Evolutionary conservation across 2,797 vertebrate species (phyloP), one percentile per base, ranked within the genome.

Genomic region (Brachyrhaphis roseni): DNA sequence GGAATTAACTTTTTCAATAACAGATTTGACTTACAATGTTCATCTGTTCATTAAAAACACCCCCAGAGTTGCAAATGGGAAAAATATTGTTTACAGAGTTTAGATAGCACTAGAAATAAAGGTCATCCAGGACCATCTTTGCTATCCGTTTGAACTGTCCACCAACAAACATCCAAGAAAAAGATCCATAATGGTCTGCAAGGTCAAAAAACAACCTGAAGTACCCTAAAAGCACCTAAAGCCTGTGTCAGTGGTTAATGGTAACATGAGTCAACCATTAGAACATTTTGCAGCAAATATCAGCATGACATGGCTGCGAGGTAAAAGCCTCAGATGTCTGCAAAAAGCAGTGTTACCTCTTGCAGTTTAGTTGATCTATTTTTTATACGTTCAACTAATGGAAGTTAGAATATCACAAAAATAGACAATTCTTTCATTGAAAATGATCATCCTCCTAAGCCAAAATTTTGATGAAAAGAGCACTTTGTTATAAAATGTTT

Each of bases 201-300:
- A 45, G 68, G 68, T 71, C 68, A 71, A n/a, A 71, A 71, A 71
- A 71, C 68, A 71, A 71, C 26, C 26, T 28, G 15, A 53, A 72
- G 31, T 62, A 1, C 43, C 18, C 47, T 73, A 55, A 78, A 78
- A 78, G 77, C 41, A 43, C 43, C 39, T n/a, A 45, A 71, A 45
- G 68, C 10, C 23, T 71, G 66, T 70, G 39, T 71, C 68, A 45
- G 13, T 45, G 68, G 68, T 71, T 71, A 71, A 71, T 43, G 41
- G 41, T 71, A n/a, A n/a, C 12, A 13, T n/a, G 41, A 71, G 23
- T 71, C 26, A 45, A 71, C 39, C 41, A 71, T 28, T 71, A 45
- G 39, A 71, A 71, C 68, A 43, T 41, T 70, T 70, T 70, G 23
- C 66, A 26, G 66, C 66, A 26, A n/a, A 41, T 39, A 70, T 43